Evolutionary conservation across 2,888 invertebrate species (phyloP).

Genomic region (Ectropis crepuscularia): DNA sequence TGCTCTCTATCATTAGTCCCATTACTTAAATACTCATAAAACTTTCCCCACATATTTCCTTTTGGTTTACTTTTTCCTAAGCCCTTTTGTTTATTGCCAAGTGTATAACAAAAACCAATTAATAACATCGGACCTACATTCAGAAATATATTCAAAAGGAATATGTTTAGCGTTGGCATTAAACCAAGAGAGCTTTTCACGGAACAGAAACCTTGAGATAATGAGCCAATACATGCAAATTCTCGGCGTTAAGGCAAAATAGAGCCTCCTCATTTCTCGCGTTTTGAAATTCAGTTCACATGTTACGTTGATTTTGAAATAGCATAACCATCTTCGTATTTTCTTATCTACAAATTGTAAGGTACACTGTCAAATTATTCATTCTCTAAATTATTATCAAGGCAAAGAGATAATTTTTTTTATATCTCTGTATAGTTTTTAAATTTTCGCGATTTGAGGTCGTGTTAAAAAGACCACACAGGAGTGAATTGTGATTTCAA

Average conservation of each 20-base stretch:
- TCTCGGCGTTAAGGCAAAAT: conserved; percentile 20
- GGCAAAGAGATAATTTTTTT: too few relatives aligned
- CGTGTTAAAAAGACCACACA: too few relatives aligned
- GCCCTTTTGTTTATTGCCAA: background rate
- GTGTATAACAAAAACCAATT: conserved; percentile 28
- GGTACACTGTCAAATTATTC: too few relatives aligned
- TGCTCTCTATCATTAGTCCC: too few relatives aligned
- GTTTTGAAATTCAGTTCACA: conserved; percentile 10
- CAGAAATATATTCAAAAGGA: conserved; percentile 47
- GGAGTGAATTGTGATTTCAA: too few relatives aligned
- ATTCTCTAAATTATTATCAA: too few relatives aligned
- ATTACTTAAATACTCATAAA: too few relatives aligned
- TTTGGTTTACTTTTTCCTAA: background rate
- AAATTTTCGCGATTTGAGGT: too few relatives aligned
- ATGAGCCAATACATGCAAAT: conserved; percentile 66
- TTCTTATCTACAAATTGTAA: background rate
- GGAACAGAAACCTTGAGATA: conserved; percentile 59
- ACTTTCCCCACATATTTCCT: too few relatives aligned
- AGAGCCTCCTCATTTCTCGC: conserved; percentile 7
- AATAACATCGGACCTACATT: conserved; percentile 30
- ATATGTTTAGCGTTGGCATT: conserved; percentile 57
- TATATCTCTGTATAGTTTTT: too few relatives aligned
- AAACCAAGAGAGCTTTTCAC: conserved; percentile 67
- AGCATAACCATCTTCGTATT: background rate
- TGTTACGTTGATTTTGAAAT: conserved; percentile 6